Percentiles rank a stretch among this genome's conserved stretches.
These are phyloP conservation scores for Cheilosia scutellata DNA, from an alignment of 2,888 invertebrate species.

Conservation along the genomic window DNA sequence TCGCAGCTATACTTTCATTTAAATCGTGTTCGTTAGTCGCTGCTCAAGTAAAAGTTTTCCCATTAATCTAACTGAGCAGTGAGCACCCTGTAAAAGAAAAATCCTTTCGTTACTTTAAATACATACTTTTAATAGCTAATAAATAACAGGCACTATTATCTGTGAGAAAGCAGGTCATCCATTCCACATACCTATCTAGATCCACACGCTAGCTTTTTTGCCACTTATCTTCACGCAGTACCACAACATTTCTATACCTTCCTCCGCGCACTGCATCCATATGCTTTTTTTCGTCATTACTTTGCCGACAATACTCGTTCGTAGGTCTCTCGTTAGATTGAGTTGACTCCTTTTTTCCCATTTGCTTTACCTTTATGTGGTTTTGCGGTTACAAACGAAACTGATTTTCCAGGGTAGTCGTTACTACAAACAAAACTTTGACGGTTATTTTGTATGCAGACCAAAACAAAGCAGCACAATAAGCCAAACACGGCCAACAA, in stretches of 20 bases:
- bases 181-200: constrained; percentile 7
- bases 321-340: neutral
- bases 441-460: constrained; percentile 31
- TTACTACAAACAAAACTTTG: constrained; percentile 60
- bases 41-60: neutral
- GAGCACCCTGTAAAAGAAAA: neutral
- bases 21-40: too few relatives aligned
- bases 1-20: neutral
- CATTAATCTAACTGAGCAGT: neutral
- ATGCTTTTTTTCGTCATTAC: constrained; percentile 44
- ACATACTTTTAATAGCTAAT: constrained; percentile 44
- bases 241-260: constrained; percentile 7
- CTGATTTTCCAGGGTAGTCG: constrained; percentile 58
- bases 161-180: constrained; percentile 42
- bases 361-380: constrained; percentile 40
- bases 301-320: constrained; percentile 12
- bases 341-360: neutral
- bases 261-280: neutral
- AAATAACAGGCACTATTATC: constrained; percentile 27
- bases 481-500: neutral
- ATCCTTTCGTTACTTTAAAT: constrained; percentile 20
- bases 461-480: constrained; percentile 34
- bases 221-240: constrained; percentile 12
- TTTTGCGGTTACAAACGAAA: constrained; percentile 61
- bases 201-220: constrained; percentile 5